Evolutionary conservation across 2,888 invertebrate genomes (phyloP).

Genomic region (Tryphoninae sp.): DNA sequence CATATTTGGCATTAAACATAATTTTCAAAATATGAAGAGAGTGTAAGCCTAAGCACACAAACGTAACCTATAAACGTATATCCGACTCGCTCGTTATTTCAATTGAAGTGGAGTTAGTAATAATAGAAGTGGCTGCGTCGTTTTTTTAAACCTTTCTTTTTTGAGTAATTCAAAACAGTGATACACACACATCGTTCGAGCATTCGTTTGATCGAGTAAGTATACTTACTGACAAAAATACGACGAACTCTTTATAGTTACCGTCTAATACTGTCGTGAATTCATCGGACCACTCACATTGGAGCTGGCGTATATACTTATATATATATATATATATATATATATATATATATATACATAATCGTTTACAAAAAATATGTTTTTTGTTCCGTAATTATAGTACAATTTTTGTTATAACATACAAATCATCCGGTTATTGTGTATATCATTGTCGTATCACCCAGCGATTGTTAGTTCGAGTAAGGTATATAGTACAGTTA

Average conservation of each 20-base stretch:
- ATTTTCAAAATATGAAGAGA: slow-evolving; percentile 71
- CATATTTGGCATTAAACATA: slow-evolving; percentile 78
- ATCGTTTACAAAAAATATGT: slow-evolving; percentile 64
- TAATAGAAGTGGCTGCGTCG: slow-evolving; percentile 18
- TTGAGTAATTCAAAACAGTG: slow-evolving; percentile 58
- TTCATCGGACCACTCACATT: slow-evolving; percentile 6
- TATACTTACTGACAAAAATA: slow-evolving; percentile 41
- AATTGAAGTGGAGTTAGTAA: slow-evolving; percentile 42
- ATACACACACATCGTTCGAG: slow-evolving; percentile 59
- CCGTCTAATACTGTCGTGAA: slow-evolving; percentile 7
- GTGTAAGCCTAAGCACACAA: slow-evolving; percentile 35
- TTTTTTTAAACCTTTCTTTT: slow-evolving; percentile 15
- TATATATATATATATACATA: slow-evolving; percentile 43
- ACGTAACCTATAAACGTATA: neutral
- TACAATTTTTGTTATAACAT: slow-evolving; percentile 18
- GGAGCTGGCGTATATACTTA: neutral
- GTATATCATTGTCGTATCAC: slow-evolving; percentile 64
- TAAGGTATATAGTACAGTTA: slow-evolving; percentile 4
- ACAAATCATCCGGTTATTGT: slow-evolving; percentile 52
- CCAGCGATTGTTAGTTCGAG: slow-evolving; percentile 14
- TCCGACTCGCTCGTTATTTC: slow-evolving; percentile 28
- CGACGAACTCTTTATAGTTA: slow-evolving; percentile 18
- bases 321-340: slow-evolving; percentile 29
- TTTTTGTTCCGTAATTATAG: slow-evolving; percentile 9
- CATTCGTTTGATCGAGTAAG: slow-evolving; percentile 24